Base-by-base conservation (phyloP, 2,888 invertebrate genomes). In the Gymnoscelis rufifasciata region DNA sequence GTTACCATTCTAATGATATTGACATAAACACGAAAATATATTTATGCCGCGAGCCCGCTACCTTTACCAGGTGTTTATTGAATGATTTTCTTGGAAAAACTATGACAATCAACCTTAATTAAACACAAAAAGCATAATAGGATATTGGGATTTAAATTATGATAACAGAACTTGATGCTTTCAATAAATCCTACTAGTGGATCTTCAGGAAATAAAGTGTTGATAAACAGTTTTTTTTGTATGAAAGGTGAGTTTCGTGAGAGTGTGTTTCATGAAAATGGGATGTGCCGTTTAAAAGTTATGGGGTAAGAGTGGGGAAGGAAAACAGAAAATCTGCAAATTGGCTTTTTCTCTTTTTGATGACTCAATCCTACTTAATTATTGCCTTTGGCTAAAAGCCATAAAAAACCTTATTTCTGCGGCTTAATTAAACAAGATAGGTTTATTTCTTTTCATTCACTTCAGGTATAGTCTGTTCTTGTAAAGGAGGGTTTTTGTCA, bases 391-490 rank as follows among this genome's bases (percentile, higher is more conserved):
- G 54, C 40, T 56, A 57, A 45, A 51, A 52, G 51, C 55, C 47
- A 57, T 66, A 57, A 64, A 47, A 59, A 64, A 62, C 52, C 51
- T 48, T 58, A 56, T 54, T 60, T 57, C 44, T 50, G 48, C 38
- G 42, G 57, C 43, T 56, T 61, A 54, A 68, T 58, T 55, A 54
- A 56, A 52, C 48, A 49, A 49, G 48, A 59, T 54, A 54, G 40
- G n/a, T n/a, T n/a, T n/a, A n/a, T 72, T 28, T 83, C 83, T 45
- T 77, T 74, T 84, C 83, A 29, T 59, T 68, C 10, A 67, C 73
- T 77, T 88, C 87, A 27, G 80, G 81, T 47, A 86, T 87, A 7
- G 78, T 77, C 65, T 86, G 83, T 51, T 87, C 86, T 55, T 86
- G 83, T 46, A 84, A 51, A 1, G 81, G 69, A 45, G 77, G 70